phyloP scores from a whole-genome alignment of 2,113 vertebrate species.

The Pantherophis guttatus region DNA sequence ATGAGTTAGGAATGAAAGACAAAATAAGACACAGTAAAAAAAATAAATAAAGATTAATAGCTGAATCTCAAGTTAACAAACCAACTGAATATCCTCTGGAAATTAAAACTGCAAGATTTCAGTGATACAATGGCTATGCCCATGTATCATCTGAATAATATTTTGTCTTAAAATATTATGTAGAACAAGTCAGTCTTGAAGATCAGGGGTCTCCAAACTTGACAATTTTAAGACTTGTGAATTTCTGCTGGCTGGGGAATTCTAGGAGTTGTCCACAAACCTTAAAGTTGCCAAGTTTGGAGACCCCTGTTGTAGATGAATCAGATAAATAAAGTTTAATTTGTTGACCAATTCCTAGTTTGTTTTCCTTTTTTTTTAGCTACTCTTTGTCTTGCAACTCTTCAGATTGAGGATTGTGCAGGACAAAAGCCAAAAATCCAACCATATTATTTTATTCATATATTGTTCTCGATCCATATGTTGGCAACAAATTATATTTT shows the following conservation, averaged over 20 bases:
- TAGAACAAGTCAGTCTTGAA: background rate
- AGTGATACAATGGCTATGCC: background rate
- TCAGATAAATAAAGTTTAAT: background rate
- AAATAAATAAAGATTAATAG: background rate
- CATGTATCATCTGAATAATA: background rate
- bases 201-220: background rate
- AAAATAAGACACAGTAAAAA: background rate
- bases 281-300: background rate
- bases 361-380: background rate
- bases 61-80: background rate
- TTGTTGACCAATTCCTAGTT: background rate
- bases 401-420: background rate
- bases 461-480: background rate
- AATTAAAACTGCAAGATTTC: slow-evolving; percentile 26
- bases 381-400: background rate
- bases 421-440: background rate
- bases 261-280: background rate
- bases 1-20: background rate
- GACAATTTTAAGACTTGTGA: background rate
- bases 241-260: background rate
- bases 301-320: background rate
- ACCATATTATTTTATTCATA: background rate
- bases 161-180: background rate
- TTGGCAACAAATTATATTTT: background rate
- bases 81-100: fast-evolving